Evolutionary conservation across 2,888 invertebrate genomes (phyloP), one percentile per base, ranked within the genome.

Genomic region (Cephus nigrinus): DNA sequence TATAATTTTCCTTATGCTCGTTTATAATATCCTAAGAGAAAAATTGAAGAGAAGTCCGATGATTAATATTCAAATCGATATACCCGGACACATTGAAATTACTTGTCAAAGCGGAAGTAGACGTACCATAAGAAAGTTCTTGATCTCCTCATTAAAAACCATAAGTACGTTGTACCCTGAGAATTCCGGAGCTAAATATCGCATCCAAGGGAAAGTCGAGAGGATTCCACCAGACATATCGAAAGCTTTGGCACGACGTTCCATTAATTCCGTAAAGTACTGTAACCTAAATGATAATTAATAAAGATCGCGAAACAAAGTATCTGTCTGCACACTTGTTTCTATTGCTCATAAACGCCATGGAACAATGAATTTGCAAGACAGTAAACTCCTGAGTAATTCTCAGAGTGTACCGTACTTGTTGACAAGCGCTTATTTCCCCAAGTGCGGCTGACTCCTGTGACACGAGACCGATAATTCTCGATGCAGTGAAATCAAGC

Each of bases 91-190:
- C 11, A 76, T 71, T 40, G n/a, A 12, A 68, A 77, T 68, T 76
- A 75, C 72, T 79, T 75, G 68, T 78, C 69, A 36, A 69, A 33
- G 36, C 68, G 40, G 68, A 72, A 76, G 74, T 36, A 69, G 15
- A 82, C 88, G 71, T 81, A 92, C 93, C 93, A 92, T 92, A 69
- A 95, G 91, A 76, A 94, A 92, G 15, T 87, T 86, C 80, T 92
- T 92, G 74, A 95, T 87, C 84, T 94, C 92, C 0, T 86, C 83
- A 87, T 95, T 95, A 31, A 95, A 84, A 33, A 92, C 90, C 0
- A 90, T 82, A 30, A 95, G 92, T 31, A 95, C 87, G 85, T 93
- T 94, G 84, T 94, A 95, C 5, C 95, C 95, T 0, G 93, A 93
- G 80, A 88, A 91, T 81, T 94, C 92, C 0, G 95, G 95, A 1